Conservation (phyloP, 2,888 invertebrate species). For the Gortyna flavago region DNA sequence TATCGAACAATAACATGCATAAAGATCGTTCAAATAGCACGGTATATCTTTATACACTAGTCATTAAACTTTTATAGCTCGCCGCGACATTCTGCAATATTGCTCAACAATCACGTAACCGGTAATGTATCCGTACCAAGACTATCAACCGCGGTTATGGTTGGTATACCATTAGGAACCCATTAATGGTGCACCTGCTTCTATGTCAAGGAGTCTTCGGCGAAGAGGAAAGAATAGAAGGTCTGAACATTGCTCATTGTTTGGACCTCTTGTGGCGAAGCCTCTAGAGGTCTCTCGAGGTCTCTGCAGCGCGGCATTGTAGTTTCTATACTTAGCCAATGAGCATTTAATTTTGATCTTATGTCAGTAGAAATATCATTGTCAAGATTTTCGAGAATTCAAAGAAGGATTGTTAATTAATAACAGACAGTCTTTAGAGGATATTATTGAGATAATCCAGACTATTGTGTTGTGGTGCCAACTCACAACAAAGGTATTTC, state of each 20-base stretch:
- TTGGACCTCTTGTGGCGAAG: not conserved
- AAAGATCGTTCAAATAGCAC: conserved; percentile 5
- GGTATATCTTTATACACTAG: conserved; percentile 5
- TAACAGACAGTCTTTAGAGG: not conserved
- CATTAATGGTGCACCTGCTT: conserved; percentile 32
- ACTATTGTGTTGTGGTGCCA: not conserved
- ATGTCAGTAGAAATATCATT: not conserved
- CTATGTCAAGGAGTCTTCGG: conserved; percentile 53
- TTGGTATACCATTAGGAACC: conserved; percentile 27
- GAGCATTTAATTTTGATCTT: not conserved
- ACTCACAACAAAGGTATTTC: not conserved
- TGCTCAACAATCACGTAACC: conserved; percentile 47
- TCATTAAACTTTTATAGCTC: conserved; percentile 50
- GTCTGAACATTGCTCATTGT: conserved; percentile 6
- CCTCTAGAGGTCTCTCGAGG: not conserved
- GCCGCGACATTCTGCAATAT: conserved; percentile 40
- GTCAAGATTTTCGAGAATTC: not conserved
- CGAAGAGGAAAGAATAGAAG: conserved; percentile 18
- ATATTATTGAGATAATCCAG: not conserved
- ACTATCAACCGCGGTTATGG: conserved; percentile 19
- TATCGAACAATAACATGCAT: conserved; percentile 15
- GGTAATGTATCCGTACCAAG: conserved; percentile 28
- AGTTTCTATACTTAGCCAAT: too few relatives aligned
- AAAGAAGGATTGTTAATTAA: not conserved
- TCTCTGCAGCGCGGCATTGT: too few relatives aligned